Evolutionary conservation across 2,888 invertebrate species (phyloP), one percentile per base, ranked within the genome.

Genomic region (Agrypnus murinus): DNA sequence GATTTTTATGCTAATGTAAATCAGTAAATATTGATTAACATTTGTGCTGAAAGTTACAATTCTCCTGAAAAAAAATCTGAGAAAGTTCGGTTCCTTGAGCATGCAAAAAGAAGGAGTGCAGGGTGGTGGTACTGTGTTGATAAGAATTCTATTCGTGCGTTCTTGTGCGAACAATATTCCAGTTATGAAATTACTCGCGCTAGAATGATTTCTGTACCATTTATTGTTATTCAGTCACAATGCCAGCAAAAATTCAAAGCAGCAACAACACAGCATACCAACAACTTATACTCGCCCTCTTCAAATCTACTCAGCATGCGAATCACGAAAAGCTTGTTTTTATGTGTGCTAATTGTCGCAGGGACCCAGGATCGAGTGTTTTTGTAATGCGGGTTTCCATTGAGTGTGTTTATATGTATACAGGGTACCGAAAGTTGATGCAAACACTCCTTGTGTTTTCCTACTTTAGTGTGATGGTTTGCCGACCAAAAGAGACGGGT

Each of bases 301-400:
- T 40, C 19, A 12, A 17, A 32, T 60, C 31, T 14, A 14, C n/a
- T 62, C 60, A 46, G 40, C 50, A 70, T 66, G 62, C 57, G 71
- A 59, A 58, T 71, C 66, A 63, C 58, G 67, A 32, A 71, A 45
- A 43, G 50, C 66, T 43, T 62, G 62, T 71, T 71, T 71, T 71
- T 71, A 67, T 63, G 71, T 53, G 57, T 53, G 57, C 67, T 71
- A 71, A 71, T 71, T 71, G 66, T 71, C 64, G 66, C 43, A 48
- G 65, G 43, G 66, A 32, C 48, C 63, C 55, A 40, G 65, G 64
- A 65, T 69, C 65, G 57, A 45, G 50, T 66, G 65, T 71, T 71
- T 66, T 67, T 71, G 64, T 59, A 55, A 55, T 59, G 59, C 59
- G 40, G 63, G 57, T 69, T 64, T 45, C 57, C 63, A 65, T 55